Percentiles rank a stretch among this genome's conserved stretches.
phyloP scores from a whole-genome alignment of 2,888 invertebrate species.

The Cantharis rustica region DNA sequence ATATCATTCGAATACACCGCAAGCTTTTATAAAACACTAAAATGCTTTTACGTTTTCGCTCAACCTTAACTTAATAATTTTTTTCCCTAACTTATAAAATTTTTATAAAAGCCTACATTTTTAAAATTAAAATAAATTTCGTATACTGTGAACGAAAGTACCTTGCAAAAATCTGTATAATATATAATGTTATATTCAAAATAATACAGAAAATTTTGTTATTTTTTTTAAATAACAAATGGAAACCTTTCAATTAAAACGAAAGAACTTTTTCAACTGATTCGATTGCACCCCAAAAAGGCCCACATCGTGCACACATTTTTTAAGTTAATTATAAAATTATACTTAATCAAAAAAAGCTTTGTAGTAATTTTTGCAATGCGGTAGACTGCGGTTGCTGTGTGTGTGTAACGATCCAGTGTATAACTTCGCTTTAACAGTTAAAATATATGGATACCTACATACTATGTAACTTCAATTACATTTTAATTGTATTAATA shows the following conservation, averaged over 20 bases:
- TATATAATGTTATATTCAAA: too few relatives aligned
- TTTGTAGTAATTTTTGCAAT: neutral
- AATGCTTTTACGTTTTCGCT: slow-evolving; percentile 9
- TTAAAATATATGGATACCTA: neutral
- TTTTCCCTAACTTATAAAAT: slow-evolving; percentile 4
- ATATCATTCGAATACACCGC: neutral
- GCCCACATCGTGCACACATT: neutral
- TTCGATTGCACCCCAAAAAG: neutral
- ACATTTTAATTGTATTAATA: neutral
- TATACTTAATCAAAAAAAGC: neutral
- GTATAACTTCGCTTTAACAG: neutral
- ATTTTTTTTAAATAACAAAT: neutral
- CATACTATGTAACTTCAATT: neutral
- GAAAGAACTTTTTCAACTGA: neutral
- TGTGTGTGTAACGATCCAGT: neutral
- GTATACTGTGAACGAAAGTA: neutral
- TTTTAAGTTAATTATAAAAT: neutral
- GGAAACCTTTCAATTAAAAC: neutral
- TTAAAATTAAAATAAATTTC: neutral
- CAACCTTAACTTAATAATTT: slow-evolving; percentile 6
- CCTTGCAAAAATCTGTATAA: neutral
- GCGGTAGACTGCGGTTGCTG: neutral
- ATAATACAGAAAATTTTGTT: neutral
- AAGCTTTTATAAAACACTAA: slow-evolving; percentile 7
- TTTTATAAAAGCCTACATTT: neutral